These are phyloP conservation scores for Stylophora pistillata DNA, from an alignment of 64 coral and sea anemone genomes.

Conservation along the genomic window DNA sequence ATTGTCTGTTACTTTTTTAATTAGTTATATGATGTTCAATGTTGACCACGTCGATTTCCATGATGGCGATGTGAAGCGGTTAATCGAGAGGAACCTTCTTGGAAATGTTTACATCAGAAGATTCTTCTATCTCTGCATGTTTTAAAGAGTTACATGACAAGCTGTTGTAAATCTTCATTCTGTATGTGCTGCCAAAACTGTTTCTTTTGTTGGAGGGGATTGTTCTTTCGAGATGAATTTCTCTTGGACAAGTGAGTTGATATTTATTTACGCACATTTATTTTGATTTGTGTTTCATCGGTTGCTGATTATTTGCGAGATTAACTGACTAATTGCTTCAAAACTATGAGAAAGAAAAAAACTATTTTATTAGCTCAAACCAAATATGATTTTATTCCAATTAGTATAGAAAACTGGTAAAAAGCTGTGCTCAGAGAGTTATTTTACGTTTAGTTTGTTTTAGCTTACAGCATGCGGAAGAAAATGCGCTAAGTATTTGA, in stretches of 20 bases:
- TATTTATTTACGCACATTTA: background rate
- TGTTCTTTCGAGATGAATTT: slow-evolving; percentile 17
- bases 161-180: background rate
- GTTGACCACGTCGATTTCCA: background rate
- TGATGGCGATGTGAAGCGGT: background rate
- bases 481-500: too few species aligned
- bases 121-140: background rate
- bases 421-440: too few species aligned
- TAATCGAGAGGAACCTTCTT: background rate
- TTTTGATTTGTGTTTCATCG: background rate
- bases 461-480: too few species aligned
- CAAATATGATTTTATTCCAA: too few species aligned
- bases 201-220: slow-evolving; percentile 12
- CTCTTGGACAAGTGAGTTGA: slow-evolving; percentile 24
- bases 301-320: background rate
- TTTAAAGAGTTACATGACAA: background rate
- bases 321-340: background rate
- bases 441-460: too few species aligned
- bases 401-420: too few species aligned
- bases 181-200: background rate
- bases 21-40: too few species aligned
- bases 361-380: background rate
- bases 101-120: background rate
- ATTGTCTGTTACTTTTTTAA: background rate
- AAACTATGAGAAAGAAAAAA: background rate